Evolutionary conservation across 53 echinoderm and acorn worm species (phyloP).

Genomic region (Holothuria scabra): DNA sequence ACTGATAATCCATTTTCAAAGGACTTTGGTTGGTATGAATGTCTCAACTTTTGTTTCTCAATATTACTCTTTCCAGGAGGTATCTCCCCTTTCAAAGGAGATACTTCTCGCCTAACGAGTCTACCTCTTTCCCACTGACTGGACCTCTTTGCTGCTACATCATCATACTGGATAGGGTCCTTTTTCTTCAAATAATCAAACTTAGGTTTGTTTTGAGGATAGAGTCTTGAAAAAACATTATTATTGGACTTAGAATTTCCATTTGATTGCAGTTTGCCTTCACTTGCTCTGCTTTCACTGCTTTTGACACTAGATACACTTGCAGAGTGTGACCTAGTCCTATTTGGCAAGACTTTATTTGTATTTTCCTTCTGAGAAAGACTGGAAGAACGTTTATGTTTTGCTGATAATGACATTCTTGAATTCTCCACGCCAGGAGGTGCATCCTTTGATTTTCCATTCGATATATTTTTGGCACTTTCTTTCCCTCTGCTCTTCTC

Average conservation of each 20-base stretch:
- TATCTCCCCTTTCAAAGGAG: slow-evolving; percentile 13
- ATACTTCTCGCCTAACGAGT: slow-evolving; percentile 61
- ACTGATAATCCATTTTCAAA: slow-evolving; percentile 19
- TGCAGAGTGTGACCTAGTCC: background rate
- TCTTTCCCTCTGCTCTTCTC: background rate
- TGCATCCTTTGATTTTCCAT: background rate
- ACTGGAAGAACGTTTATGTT: slow-evolving; percentile 14
- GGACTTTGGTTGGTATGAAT: slow-evolving; percentile 37
- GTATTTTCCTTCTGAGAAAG: slow-evolving; percentile 5
- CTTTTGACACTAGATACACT: background rate
- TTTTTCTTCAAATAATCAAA: slow-evolving; percentile 81
- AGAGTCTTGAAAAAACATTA: slow-evolving; percentile 86
- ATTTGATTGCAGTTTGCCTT: background rate
- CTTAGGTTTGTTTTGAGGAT: slow-evolving; percentile 70
- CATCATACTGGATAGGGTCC: slow-evolving; percentile 46
- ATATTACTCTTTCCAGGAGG: slow-evolving; percentile 32
- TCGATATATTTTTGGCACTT: background rate
- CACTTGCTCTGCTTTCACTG: background rate
- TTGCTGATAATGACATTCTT: background rate
- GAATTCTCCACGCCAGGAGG: background rate
- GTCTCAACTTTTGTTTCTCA: slow-evolving; percentile 1
- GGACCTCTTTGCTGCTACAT: slow-evolving; percentile 46
- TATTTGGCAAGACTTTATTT: slow-evolving; percentile 9
- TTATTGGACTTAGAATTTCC: background rate
- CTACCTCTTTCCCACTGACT: slow-evolving; percentile 50